Evolutionary conservation across 2,797 vertebrate genomes (phyloP).

Genomic region (Carduelis carduelis): DNA sequence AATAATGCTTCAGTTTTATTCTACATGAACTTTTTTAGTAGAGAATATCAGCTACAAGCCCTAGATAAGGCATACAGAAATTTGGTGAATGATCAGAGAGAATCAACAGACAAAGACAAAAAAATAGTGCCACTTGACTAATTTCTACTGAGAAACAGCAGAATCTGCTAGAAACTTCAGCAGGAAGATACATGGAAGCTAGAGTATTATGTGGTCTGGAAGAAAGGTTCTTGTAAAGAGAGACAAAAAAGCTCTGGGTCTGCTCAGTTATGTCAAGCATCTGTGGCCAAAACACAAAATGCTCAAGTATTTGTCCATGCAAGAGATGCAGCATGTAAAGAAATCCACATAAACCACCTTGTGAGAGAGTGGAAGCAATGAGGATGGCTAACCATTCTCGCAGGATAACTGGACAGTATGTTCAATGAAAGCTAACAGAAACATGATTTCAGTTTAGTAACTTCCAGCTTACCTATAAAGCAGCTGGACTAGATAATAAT

Average conservation of each 20-base stretch:
- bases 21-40: background rate
- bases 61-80: background rate
- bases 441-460: background rate
- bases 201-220: background rate
- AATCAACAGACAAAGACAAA: background rate
- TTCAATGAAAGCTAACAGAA: background rate
- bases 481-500: background rate
- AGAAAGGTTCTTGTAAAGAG: background rate
- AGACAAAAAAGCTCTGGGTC: background rate
- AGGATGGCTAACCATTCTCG: background rate
- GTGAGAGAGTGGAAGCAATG: background rate
- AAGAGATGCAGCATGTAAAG: background rate
- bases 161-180: background rate
- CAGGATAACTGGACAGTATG: background rate
- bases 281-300: background rate
- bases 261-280: background rate
- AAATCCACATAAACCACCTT: background rate
- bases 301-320: background rate
- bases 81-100: background rate
- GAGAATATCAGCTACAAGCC: background rate
- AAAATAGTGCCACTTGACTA: background rate
- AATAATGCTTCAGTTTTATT: background rate
- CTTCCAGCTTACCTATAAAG: background rate
- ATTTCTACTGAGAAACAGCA: background rate
- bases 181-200: background rate